Evolutionary conservation across 2,888 invertebrate species (phyloP), one percentile per base, ranked within the genome.

Genomic region (Lydus trimaculatus): DNA sequence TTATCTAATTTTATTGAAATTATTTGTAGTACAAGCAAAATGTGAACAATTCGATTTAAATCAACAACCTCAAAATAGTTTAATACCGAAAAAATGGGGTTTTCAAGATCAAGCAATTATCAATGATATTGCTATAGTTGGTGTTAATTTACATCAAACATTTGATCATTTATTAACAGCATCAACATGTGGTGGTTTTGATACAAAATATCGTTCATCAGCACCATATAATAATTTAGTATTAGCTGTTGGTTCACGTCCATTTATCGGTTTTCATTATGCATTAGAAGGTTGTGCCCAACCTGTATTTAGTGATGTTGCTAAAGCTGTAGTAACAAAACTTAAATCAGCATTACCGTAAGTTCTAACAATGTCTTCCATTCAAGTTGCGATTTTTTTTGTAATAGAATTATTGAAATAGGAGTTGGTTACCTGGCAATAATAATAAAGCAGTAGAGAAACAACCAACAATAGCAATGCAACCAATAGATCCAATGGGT

Each of bases 121-220:
- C 0, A 90, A 90, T 74, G 97, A 97, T 84, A 92, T 92, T 78
- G 91, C 92, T 60, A 91, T 92, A 11, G 90, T 94, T 62, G 94
- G 94, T 0, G 86, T 91, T 31, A 91, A 88, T 78, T 88, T 89
- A 20, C 90, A 91, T 76, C 94, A 90, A 79, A 90, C 91, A 0
- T 98, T 95, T 86, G 97, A 97, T 84, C 95, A 97, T 84, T 88
- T 98, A 70, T 87, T 93, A 69, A 92, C 92, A 28, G 94, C 94
- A 17, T 94, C 95, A 0, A 88, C 93, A 23, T 90, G 91, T 81
- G 92, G 92, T 43, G 94, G 94, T 68, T 92, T 91, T 84, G 90
- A 90, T 79, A 88, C 91, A 15, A 90, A 89, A 83, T 92, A 92
- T 72, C 87, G 91, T 59, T 90, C 92, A 6, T 90, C 92, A 67